These are phyloP conservation scores for Petaurus breviceps DNA, from an alignment of 2,113 vertebrate genomes.

Conservation along the genomic window DNA sequence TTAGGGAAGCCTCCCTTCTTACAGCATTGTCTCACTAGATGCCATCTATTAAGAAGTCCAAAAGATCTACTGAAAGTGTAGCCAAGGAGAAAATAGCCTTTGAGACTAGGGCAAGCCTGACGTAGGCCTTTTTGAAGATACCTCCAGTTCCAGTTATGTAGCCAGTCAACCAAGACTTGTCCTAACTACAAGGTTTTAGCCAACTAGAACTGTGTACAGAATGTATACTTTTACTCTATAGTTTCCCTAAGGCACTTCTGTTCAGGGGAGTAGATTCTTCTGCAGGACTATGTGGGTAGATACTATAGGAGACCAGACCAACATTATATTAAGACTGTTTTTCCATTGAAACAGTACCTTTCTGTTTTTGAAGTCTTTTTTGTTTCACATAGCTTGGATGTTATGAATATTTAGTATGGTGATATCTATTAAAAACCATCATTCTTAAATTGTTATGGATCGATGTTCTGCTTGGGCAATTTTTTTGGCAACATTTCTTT, in stretches of 20 bases:
- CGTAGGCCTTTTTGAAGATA: background rate
- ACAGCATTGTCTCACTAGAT: background rate
- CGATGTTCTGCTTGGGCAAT: background rate
- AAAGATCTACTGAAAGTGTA: background rate
- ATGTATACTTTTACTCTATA: background rate
- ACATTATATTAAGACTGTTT: background rate
- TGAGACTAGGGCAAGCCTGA: background rate
- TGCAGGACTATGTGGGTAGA: background rate
- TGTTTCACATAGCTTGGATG: background rate
- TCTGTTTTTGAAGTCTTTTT: background rate
- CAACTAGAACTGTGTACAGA: background rate
- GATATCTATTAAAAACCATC: background rate
- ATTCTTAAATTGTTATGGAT: background rate
- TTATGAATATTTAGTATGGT: background rate
- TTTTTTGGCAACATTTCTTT: background rate
- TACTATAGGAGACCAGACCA: background rate
- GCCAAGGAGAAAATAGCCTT: background rate
- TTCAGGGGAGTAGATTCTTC: background rate
- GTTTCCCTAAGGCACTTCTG: background rate
- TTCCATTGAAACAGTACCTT: too few relatives aligned
- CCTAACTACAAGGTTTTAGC: background rate
- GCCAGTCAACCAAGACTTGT: background rate
- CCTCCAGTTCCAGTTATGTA: background rate
- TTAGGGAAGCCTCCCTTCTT: background rate
- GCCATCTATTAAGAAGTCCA: background rate